A percentile compares a stretch with the other conserved stretches of the same genome.
Evolutionary conservation across 2,113 vertebrate species (phyloP).

Genomic region (Petroica traversi): DNA sequence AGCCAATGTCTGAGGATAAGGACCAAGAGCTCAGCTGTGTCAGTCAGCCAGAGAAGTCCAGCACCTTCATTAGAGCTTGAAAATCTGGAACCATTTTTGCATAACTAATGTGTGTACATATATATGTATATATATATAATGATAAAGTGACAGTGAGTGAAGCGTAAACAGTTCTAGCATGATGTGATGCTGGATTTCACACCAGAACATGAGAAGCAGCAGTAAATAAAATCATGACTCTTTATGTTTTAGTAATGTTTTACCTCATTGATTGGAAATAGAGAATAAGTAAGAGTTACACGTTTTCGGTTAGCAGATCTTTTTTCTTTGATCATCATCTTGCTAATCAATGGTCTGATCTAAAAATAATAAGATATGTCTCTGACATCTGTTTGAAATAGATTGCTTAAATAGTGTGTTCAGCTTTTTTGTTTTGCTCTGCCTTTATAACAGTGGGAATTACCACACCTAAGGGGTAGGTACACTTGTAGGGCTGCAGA

Average conservation of each 20-base stretch:
- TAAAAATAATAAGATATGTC: constrained; percentile 57
- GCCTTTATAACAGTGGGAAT: constrained; percentile 12
- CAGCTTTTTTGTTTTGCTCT: constrained; percentile 15
- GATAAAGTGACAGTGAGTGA: not conserved
- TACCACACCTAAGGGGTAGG: constrained; percentile 21
- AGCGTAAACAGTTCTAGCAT: not conserved
- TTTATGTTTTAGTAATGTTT: constrained; percentile 51
- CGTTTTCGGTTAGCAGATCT: constrained; percentile 23
- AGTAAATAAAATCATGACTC: constrained; percentile 30
- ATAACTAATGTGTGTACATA: constrained; percentile 13
- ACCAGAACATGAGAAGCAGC: not conserved
- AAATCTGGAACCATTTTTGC: constrained; percentile 4
- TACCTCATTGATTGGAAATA: constrained; percentile 46
- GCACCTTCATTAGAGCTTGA: not conserved
- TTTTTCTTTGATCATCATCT: constrained; percentile 51
- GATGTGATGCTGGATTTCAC: not conserved
- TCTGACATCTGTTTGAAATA: constrained; percentile 57
- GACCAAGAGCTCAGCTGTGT: not conserved
- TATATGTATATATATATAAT: constrained; percentile 5
- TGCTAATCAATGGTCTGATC: constrained; percentile 48
- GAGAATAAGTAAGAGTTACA: constrained; percentile 29
- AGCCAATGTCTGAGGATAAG: constrained; percentile 29
- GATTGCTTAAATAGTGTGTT: constrained; percentile 46
- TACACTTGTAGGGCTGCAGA: not conserved
- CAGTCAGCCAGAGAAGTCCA: not conserved